Evolutionary conservation across 2,888 invertebrate genomes (phyloP).

Genomic region (Hyppa rectilinea): DNA sequence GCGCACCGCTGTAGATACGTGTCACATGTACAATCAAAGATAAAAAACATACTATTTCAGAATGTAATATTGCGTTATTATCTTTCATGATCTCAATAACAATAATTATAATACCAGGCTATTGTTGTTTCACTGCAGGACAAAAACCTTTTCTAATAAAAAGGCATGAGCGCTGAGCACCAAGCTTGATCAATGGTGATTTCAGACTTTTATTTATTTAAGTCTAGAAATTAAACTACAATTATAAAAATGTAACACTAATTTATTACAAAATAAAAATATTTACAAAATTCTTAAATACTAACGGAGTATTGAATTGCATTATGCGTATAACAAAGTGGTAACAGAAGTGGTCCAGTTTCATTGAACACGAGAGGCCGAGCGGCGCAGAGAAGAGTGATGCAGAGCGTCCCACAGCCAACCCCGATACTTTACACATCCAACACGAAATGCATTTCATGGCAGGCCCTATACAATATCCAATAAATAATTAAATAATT

Average conservation of each 20-base stretch:
- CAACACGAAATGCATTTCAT: conserved; percentile 86
- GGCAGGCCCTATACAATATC: conserved; percentile 85
- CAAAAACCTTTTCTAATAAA: neutral
- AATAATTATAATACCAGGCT: neutral
- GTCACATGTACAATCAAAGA: too few relatives aligned
- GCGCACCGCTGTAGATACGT: too few relatives aligned
- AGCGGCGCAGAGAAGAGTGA: conserved; percentile 43
- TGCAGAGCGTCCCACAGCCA: conserved; percentile 69
- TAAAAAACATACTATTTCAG: too few relatives aligned
- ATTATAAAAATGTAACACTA: conserved; percentile 73
- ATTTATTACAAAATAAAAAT: conserved; percentile 78
- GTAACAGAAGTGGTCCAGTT: conserved; percentile 80
- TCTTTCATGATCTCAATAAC: neutral
- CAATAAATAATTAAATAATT: conserved; percentile 85
- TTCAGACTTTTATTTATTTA: neutral
- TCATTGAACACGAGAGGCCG: conserved; percentile 45
- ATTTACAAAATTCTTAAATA: conserved; percentile 86
- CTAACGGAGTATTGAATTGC: conserved; percentile 88
- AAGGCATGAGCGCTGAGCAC: neutral
- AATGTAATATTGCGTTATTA: neutral
- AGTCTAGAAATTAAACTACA: conserved; percentile 63
- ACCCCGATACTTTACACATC: conserved; percentile 64
- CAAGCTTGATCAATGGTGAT: neutral
- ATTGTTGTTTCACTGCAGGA: neutral
- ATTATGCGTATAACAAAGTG: conserved; percentile 78